Evolutionary conservation across 2,797 vertebrate genomes (phyloP).

Genomic region (Poecilia gillii): DNA sequence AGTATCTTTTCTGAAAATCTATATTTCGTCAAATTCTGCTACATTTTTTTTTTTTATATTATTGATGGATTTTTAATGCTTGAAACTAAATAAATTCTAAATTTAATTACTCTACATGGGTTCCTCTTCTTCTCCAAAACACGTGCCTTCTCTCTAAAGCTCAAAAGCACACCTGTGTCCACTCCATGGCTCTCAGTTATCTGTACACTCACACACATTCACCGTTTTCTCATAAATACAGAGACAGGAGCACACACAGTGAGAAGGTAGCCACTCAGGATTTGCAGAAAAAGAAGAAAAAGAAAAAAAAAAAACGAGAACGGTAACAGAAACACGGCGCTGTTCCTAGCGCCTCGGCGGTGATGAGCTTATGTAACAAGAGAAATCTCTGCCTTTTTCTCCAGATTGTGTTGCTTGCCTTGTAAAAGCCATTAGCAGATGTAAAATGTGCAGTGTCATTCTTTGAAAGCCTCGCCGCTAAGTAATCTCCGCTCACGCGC

Average conservation of each 20-base stretch:
- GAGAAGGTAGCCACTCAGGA: slow-evolving; percentile 32
- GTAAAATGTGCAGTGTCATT: slow-evolving; percentile 51
- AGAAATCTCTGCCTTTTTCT: slow-evolving; percentile 45
- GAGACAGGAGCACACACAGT: slow-evolving; percentile 24
- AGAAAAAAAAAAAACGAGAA: slow-evolving; percentile 28
- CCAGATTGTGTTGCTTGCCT: slow-evolving; percentile 26
- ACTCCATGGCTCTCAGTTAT: slow-evolving; percentile 9
- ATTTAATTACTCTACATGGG: neutral
- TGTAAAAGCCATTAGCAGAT: slow-evolving; percentile 58
- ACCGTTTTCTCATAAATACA: slow-evolving; percentile 20
- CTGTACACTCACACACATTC: slow-evolving; percentile 9
- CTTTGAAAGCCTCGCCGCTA: slow-evolving; percentile 43
- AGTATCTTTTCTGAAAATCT: neutral
- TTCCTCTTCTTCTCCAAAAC: neutral
- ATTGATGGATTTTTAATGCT: neutral
- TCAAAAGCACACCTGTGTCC: slow-evolving; percentile 37
- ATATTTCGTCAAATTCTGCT: neutral
- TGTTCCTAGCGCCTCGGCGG: slow-evolving; percentile 36
- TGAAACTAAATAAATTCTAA: neutral
- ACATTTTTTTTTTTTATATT: neutral
- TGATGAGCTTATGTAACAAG: slow-evolving; percentile 53
- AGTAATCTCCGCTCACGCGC: slow-evolving; percentile 40
- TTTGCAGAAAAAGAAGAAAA: neutral
- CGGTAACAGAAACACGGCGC: slow-evolving; percentile 37
- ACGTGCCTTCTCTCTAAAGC: slow-evolving; percentile 15